These are phyloP conservation scores for Apocrypta bakeri DNA, from an alignment of 1,140 invertebrate species.

Conservation along the genomic window DNA sequence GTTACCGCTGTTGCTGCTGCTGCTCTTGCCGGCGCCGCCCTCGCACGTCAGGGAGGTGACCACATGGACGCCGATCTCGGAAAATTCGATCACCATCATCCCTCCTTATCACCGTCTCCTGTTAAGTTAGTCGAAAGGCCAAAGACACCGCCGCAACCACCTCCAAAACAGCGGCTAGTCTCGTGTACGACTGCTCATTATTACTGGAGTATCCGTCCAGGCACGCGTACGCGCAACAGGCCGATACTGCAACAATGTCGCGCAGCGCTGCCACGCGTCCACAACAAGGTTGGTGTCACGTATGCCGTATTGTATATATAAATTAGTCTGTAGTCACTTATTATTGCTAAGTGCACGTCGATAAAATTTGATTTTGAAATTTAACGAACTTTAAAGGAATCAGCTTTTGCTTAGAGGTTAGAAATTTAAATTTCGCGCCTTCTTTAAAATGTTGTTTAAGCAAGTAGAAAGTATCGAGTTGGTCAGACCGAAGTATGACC, in stretches of 20 bases:
- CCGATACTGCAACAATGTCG: conserved; percentile 52
- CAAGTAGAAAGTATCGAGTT: neutral
- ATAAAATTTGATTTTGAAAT: no score
- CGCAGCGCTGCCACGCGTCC: conserved; percentile 57
- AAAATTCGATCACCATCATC: conserved; percentile 1
- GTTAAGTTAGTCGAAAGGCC: conserved; percentile 9
- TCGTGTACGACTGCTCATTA: no score
- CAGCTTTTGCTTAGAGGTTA: no score
- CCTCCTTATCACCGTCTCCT: neutral
- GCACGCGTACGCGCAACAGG: neutral
- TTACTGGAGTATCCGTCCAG: conserved; percentile 7
- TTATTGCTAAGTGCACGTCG: neutral
- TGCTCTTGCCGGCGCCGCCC: neutral
- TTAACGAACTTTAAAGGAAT: no score
- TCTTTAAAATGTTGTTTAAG: no score
- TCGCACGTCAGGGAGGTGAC: conserved; percentile 38
- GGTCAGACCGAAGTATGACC: neutral
- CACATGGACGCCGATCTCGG: conserved; percentile 50
- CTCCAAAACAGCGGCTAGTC: neutral
- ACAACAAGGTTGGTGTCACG: conserved; percentile 53
- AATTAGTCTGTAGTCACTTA: no score
- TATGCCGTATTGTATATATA: neutral
- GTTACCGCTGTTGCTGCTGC: neutral
- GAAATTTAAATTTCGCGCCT: no score
- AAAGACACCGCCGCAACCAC: neutral